Evolutionary conservation across 1,140 invertebrate genomes (phyloP).

Genomic region (Bombus difficillimus): DNA sequence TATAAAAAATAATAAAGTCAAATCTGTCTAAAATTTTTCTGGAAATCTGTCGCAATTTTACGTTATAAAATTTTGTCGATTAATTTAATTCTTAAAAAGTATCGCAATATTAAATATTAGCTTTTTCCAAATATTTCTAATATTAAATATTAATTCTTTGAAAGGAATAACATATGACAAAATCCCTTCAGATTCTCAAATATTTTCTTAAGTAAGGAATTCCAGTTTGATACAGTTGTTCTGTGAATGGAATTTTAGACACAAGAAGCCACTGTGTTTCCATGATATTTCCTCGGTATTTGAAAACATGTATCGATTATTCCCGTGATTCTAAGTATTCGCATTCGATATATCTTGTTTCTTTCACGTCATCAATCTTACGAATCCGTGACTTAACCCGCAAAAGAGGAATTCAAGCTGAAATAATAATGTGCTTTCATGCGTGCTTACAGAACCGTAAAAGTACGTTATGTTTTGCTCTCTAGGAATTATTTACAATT

Average conservation of each 20-base stretch:
- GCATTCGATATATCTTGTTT: constrained; percentile 23
- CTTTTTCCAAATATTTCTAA: too few species aligned
- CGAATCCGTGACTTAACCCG: background rate
- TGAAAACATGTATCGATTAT: constrained; percentile 40
- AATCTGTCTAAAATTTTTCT: background rate
- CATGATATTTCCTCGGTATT: constrained; percentile 23
- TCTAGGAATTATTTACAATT: background rate
- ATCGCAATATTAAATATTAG: background rate
- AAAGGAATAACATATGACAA: background rate
- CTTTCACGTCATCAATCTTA: background rate
- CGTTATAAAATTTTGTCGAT: too few species aligned
- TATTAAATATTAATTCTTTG: background rate
- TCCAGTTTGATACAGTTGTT: background rate
- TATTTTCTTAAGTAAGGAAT: background rate
- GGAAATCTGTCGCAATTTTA: background rate
- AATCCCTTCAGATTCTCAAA: rapidly evolving
- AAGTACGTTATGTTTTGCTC: too few species aligned
- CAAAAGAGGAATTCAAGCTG: background rate
- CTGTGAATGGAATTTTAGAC: constrained; percentile 16
- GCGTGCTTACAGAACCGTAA: background rate
- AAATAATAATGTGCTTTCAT: background rate
- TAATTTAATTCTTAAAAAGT: too few species aligned
- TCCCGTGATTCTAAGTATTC: constrained; percentile 9
- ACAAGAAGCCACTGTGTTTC: background rate
- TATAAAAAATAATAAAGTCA: background rate